Evolutionary conservation across 1,140 invertebrate genomes (phyloP), one percentile per base, ranked within the genome.

Genomic region (Orchesella cincta): DNA sequence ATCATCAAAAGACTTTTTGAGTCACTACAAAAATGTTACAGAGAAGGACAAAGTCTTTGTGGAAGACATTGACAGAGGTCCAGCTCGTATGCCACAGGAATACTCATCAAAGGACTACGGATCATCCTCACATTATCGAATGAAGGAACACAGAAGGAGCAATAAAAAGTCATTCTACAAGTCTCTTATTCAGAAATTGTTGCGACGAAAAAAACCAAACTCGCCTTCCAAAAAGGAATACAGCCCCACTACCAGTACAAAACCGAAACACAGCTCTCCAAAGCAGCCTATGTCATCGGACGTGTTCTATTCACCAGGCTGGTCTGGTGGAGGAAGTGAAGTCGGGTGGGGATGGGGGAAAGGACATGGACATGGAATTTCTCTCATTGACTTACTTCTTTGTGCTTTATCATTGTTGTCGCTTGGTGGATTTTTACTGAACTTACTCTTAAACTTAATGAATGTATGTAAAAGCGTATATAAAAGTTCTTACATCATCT

Each of bases 241-340:
- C n/a, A 57, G 26, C n/a, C n/a, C n/a, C n/a, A n/a, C n/a, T n/a
- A n/a, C n/a, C n/a, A n/a, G n/a, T n/a, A 31, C 29, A 8, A 29
- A 29, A 14, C 8, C 28, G 3, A 67, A 39, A 29, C 23, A 57
- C 34, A 67, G 57, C 28, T 62, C 31, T 1, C 62, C 64, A 39
- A 51, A 57, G 62, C 51, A 0, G 26, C n/a, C 34, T 76, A 16
- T 73, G 81, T 54, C 82, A 82, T 62, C 83, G 83, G n/a, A 76
- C 81, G 29, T 79, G 82, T 36, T 78, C 78, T 36, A 74, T 82
- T 26, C 26, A 28, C 76, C 80, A 54, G 78, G 78, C 36, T 78
- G 80, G 71, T 75, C 51, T 83, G 83, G 81, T 79, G n/a, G 77
- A 57, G 74, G 75, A 23, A 71, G 79, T 29, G 81, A n/a, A n/a